Evolutionary conservation across 2,888 invertebrate genomes (phyloP), one percentile per base, ranked within the genome.

Genomic region (Laspeyria flexula): DNA sequence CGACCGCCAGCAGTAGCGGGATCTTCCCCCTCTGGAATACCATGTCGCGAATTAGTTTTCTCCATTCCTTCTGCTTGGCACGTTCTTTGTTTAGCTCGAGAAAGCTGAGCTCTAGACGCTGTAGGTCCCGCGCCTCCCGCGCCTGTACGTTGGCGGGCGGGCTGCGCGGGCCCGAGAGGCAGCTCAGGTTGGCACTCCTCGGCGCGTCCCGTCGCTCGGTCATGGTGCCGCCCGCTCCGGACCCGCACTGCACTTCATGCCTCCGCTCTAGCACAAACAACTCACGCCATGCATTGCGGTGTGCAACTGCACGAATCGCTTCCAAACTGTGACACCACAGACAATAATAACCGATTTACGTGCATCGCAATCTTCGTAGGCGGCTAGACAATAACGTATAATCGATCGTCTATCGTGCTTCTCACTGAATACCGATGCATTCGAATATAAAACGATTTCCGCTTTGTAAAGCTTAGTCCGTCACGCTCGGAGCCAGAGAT

Each of bases 1-100:
- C 98, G 73, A 98, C 97, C 47, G 99, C 98, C 85, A 98, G 93
- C 81, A 99, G 95, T 79, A 99, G 93, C 70, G 99, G 98, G 77
- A 99, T 96, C 93, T 97, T 97, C 64, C 98, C 98, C 88, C 96
- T 96, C 98, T 98, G 94, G 72, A 94, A 94, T 83, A 93, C 88
- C 90, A 92, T 85, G 86, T 93, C 92, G 81, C 92, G 90, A 77
- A 93, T 93, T 93, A 93, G 73, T 84, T 88, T 93, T 87, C 91
- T 91, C 93, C 93, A 93, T 81, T 93, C 90, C 74, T 87, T 90
- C 73, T 92, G 88, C 48, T 86, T 83, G 56, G 92, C 92, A 55
- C 90, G 88, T 75, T 89, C 89, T 74, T 93, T 93, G 79, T 93
- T 93, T 59, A 93, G 79, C 79, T 92, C 93, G 52, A 92, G 79